Base-by-base conservation (phyloP, 2,113 vertebrate genomes). In the Sander lucioperca region DNA sequence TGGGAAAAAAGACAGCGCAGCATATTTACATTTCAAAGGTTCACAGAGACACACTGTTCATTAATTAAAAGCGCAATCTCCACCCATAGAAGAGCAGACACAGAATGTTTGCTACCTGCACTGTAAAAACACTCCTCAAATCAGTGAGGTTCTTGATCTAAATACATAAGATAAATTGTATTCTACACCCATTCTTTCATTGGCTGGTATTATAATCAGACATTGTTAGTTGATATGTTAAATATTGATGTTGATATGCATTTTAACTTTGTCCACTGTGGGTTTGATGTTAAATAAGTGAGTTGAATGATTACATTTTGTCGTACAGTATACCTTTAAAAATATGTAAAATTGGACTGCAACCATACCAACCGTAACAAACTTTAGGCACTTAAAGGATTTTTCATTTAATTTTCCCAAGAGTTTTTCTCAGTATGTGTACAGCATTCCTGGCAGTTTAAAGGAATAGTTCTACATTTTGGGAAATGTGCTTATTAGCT, bases 21-120 rank as follows among this genome's bases (percentile, higher is more conserved):
- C 6, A 6, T 71, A 92, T 94, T 94, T 92, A 83, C 93, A 93
- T 92, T 91, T 93, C 89, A 94, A 92, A 93, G 89, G 74, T 72
- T 88, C 56, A 80, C 77, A 72, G 76, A 87, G 67, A 76, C 77
- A 53, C 43, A 63, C 80, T 80, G 65, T 74, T 94, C 82, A 88
- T 91, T 91, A 89, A 92, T 93, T 92, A 92, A 88, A 79, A 75
- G 58, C 68, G 51, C 72, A 63, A 12, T 85, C 90, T 91, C 85
- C 91, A 23, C 91, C 85, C 86, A 80, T 69, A 64, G 77, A 36
- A 59, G 74, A 87, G 73, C 58, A 64, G 56, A 67, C 15, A 57
- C 57, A 63, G 48, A 33, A 73, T 65, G 75, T 78, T 87, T 83
- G 58, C 74, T 82, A 69, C 87, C 81, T 84, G 76, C 77, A 68